Base-by-base conservation (phyloP, 2,113 vertebrate species). In the Elgaria multicarinata region DNA sequence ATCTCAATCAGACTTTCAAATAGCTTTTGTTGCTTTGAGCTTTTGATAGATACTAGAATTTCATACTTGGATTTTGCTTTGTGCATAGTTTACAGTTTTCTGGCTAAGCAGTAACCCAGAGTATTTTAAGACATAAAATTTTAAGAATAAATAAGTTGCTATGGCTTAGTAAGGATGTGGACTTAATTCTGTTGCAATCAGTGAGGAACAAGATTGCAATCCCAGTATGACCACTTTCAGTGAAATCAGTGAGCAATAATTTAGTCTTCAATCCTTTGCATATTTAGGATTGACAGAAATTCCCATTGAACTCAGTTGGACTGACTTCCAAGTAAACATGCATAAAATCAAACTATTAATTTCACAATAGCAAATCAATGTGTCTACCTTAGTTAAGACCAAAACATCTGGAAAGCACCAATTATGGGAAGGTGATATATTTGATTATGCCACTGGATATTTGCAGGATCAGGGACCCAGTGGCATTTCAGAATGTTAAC, bases 1-100 rank as follows among this genome's bases (percentile, higher is more conserved):
- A 44, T 9, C 13, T 67, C 84, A 87, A 71, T 6, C 81, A 42
- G 46, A 28, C 72, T 67, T 44, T 28, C 36, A 84, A 86, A 62
- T 10, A 58, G 36, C 26, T 55, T 2, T 58, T 87, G 83, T 85
- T 91, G 24, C 36, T 91, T 87, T 91, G 58, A 24, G 67, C 26
- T 36, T 84, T 85, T 58, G 22, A 39, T 39, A 13, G 4, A 78
- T 79, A 84, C 74, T 77, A 87, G 85, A 71, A 24, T 77, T 3
- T 67, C 74, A 76, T 72, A 90, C 50, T 85, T 44, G 85, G 0
- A 1, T 90, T 90, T 83, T 64, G 71, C 67, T 92, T 4, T 84
- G 78, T 44, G 58, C 39, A 8, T 39, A 89, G 86, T 72, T 64
- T 77, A 86, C 44, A 87, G 82, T 6, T 88, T 81, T 12, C 69